Evolutionary conservation across 2,113 vertebrate genomes (phyloP), one percentile per base, ranked within the genome.

Genomic region (Pithys albifrons): DNA sequence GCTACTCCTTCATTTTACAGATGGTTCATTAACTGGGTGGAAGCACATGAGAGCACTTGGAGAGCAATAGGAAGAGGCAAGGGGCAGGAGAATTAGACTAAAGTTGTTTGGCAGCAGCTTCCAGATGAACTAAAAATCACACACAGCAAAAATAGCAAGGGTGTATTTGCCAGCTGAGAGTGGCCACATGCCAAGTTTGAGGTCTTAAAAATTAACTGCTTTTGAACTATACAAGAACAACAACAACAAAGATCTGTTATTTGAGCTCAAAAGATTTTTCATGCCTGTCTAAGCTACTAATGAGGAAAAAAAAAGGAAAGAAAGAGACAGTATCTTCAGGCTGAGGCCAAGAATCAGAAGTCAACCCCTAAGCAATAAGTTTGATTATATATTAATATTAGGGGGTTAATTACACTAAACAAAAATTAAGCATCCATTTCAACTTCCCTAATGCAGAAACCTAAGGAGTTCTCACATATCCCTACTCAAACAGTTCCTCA

Each of bases 141-240:
- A 96, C 88, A 61, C 90, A 94, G 95, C 95, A 96, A 96, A 96
- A 96, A 96, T 90, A 96, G 83, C 79, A 94, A 92, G 91, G 58
- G 88, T 95, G 85, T 54, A 96, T 91, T 95, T 95, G 92, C 95
- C 96, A 96, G 96, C 95, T 94, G 95, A 96, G 88, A 78, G 91
- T 75, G 91, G 95, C 92, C 92, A 87, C 2, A 1, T 87, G 96
- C 95, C 96, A 96, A 96, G 85, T 81, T 65, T 89, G 92, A 96
- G 95, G 93, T 96, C 96, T 97, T 96, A 96, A 97, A 96, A 96
- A 95, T 96, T 96, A 97, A 96, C 96, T 94, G 93, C 95, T 96
- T 97, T 96, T 97, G 96, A 97, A 97, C 95, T 94, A 87, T 65
- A 96, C 86, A 94, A 95, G 88, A 95, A 91, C 90, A 97, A 94